Evolutionary conservation across 2,888 invertebrate species (phyloP).

Genomic region (Leptura quadrifasciata): DNA sequence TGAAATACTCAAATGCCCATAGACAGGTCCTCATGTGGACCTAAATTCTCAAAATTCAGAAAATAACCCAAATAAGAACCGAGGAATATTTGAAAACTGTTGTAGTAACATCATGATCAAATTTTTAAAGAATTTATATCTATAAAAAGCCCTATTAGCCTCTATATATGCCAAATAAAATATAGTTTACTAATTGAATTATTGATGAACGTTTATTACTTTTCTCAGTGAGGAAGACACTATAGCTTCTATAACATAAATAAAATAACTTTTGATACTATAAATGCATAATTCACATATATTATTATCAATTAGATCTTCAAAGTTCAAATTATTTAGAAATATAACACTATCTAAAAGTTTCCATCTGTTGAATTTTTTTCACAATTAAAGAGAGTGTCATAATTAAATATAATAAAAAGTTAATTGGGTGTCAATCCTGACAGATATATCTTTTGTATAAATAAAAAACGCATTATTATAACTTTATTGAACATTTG

Average conservation of each 20-base stretch:
- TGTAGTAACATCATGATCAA: no score
- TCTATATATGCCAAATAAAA: no score
- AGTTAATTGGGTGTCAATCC: not conserved
- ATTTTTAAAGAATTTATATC: no score
- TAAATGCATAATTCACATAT: constrained; percentile 2
- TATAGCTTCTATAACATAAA: not conserved
- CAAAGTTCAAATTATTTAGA: not conserved
- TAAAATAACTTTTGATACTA: not conserved
- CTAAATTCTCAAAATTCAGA: no score
- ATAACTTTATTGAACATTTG: constrained; percentile 2
- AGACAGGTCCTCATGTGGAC: no score
- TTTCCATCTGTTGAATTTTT: not conserved
- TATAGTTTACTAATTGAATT: no score
- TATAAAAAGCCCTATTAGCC: no score
- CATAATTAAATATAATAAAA: constrained; percentile 2
- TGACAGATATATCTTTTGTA: constrained; percentile 1
- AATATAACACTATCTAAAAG: not conserved
- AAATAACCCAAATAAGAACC: no score
- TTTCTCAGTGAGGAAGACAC: no score
- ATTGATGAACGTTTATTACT: no score
- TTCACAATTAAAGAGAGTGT: not conserved
- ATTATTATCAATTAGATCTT: not conserved
- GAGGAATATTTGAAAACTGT: no score
- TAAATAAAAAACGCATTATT: not conserved
- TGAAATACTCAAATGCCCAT: no score